Conservation (phyloP, 2,113 vertebrate species). For the Hyperoodon ampullatus region DNA sequence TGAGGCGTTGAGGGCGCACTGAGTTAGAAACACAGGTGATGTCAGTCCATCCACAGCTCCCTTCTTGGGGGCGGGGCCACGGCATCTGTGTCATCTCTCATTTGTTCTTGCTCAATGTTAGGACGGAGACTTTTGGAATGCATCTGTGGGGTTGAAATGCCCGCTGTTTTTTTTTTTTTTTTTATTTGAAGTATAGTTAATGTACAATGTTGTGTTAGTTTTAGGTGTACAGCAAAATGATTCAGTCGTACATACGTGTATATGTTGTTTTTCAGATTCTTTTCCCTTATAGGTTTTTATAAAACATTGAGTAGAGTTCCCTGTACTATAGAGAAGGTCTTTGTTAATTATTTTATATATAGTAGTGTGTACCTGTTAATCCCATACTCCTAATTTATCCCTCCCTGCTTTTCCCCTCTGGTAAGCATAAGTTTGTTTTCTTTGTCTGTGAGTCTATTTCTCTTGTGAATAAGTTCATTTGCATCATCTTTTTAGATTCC, state of each 20-base stretch:
- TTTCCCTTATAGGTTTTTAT: not conserved
- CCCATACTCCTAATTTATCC: not conserved
- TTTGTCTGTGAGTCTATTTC: not conserved
- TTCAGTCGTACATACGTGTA: not conserved
- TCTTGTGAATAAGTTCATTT: not conserved
- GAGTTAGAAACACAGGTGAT: not conserved
- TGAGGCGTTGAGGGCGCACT: rapidly evolving
- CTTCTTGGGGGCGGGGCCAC: not conserved
- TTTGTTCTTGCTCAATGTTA: not conserved
- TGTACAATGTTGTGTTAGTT: not conserved
- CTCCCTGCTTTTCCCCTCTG: not conserved
- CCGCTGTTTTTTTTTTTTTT: not conserved
- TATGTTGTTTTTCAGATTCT: not conserved
- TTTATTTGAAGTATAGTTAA: not conserved
- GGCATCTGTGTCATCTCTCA: not conserved
- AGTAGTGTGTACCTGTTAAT: not conserved
- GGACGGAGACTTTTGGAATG: rapidly evolving
- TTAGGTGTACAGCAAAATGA: not conserved
- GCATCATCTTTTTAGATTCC: not conserved
- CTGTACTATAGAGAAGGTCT: not conserved
- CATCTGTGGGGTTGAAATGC: not conserved
- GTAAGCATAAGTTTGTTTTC: not conserved
- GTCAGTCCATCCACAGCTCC: not conserved
- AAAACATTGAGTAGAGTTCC: not conserved
- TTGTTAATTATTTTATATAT: not conserved